Base-by-base conservation (phyloP, 2,888 invertebrate genomes). In the Cephus rjabovi region DNA sequence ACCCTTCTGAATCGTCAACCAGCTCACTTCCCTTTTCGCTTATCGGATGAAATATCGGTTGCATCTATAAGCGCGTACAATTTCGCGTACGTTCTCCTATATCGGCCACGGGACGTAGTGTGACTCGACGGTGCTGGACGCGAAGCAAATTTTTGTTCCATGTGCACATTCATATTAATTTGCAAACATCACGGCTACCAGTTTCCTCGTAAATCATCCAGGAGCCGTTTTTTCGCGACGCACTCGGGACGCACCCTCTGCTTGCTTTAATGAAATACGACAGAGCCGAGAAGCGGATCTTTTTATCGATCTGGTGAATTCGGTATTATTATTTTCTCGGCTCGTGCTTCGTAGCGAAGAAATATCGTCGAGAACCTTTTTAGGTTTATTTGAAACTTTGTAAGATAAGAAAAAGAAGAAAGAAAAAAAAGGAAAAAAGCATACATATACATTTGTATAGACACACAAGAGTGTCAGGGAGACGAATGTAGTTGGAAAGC, bases 41-140 rank as follows among this genome's bases (percentile, higher is more conserved):
- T 84, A 85, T 85, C 81, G 80, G 79, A 83, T 81, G 82, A 86
- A 86, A 86, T 86, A 87, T 87, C 71, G 71, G 71, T 71, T 71
- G 71, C 71, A 71, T 71, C 71, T 56, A 56, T 56, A 56, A 56
- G 9, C 56, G 56, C 56, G 56, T 23, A 56, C 56, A 56, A 56
- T 56, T 56, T 23, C 56, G 56, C 56, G 56, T 2, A 3, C 71
- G 71, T 71, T 11, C 9, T 11, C 23, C 71, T 71, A 71, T 30
- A 33, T 71, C 11, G 33, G 71, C 34, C 9, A 30, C 71, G 34
- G 30, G 23, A 15, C 74, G 31, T 23, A 34, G 34, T 33, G 33
- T 11, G 71, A 34, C 3, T 31, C 71, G 71, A 71, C 71, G 71
- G 33, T 23, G n/a, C 12, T 31, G 31, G 31, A 71, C 33, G 71